Evolutionary conservation across 92 coral and sea anemone species (phyloP).

Genomic region (Umimayanthus kanabou): DNA sequence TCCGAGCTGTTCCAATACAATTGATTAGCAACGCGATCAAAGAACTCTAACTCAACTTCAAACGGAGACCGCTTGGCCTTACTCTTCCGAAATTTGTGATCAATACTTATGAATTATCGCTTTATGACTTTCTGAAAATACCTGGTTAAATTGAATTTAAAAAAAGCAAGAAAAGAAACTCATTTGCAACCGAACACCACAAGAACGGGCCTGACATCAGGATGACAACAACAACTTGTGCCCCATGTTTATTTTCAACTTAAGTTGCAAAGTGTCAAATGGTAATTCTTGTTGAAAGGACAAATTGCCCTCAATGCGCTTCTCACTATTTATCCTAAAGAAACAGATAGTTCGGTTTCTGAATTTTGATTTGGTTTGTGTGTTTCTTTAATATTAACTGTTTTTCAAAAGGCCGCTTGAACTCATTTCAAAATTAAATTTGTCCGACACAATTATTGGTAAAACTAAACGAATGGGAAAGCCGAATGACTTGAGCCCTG

Average conservation of each 20-base stretch:
- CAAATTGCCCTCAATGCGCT: background rate
- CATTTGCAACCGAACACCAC: background rate
- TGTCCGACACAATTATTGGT: background rate
- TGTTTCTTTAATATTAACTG: background rate
- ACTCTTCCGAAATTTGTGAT: background rate
- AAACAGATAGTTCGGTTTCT: too few relatives aligned
- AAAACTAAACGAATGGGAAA: background rate
- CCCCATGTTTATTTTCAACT: background rate
- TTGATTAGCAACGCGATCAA: too few relatives aligned
- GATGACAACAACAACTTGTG: background rate
- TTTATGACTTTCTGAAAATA: background rate
- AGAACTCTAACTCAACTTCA: background rate
- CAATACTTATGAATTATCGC: constrained; percentile 10
- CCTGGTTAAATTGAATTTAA: background rate
- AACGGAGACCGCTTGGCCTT: background rate
- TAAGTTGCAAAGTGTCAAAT: background rate
- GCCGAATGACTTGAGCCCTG: background rate
- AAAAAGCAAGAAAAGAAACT: background rate
- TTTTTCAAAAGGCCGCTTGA: background rate
- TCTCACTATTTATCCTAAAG: background rate
- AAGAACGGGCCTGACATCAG: background rate
- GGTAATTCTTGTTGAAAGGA: background rate
- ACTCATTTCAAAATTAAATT: background rate
- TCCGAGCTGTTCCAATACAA: background rate
- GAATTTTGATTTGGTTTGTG: background rate